Base-by-base conservation (phyloP, 2,888 invertebrate genomes). In the Euplexia lucipara region DNA sequence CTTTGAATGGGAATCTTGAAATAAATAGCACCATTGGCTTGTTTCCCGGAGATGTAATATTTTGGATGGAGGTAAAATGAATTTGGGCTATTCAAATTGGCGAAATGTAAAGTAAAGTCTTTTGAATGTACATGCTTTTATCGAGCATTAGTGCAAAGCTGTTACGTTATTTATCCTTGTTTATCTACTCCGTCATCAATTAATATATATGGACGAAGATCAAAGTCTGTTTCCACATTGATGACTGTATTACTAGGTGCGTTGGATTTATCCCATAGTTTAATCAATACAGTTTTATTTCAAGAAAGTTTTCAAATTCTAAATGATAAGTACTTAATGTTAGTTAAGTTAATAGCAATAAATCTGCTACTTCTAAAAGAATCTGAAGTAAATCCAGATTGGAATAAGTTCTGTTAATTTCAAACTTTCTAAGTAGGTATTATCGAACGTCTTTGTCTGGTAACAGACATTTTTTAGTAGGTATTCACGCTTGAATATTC, bases 1-100 rank as follows among this genome's bases (percentile, higher is more conserved):
- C 9, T 30, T 22, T 53, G 39, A 70, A 70, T 58, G n/a, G 18
- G 22, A 56, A 51, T 69, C 42, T 62, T 54, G 37, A 44, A 54
- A 69, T 69, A 63, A 61, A 68, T 61, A 61, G 47, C 61, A 35
- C 39, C 30, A 68, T 68, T 61, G 45, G 34, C 61, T 60, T 61
- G 68, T 52, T 68, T 61, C 6, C 12, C 8, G 8, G 30, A 41
- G 39, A 52, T 39, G 39, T 61, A 47, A 68, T 51, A 68, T 61
- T 51, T 68, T 30, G 16, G 8, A 30, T 57, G 14, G 32, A 45
- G 26, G 34, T 39, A 18, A 18, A 45, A 51, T 26, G 14, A 37
- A 45, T 60, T 59, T 14, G 20, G 37, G 10, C 26, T 3, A 57
- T 57, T 30, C 16, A 57, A 16, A 35, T 41, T 35, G 30, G n/a